These are phyloP conservation scores for Plecotus auritus DNA, from an alignment of 2,113 vertebrate species.

Conservation along the genomic window DNA sequence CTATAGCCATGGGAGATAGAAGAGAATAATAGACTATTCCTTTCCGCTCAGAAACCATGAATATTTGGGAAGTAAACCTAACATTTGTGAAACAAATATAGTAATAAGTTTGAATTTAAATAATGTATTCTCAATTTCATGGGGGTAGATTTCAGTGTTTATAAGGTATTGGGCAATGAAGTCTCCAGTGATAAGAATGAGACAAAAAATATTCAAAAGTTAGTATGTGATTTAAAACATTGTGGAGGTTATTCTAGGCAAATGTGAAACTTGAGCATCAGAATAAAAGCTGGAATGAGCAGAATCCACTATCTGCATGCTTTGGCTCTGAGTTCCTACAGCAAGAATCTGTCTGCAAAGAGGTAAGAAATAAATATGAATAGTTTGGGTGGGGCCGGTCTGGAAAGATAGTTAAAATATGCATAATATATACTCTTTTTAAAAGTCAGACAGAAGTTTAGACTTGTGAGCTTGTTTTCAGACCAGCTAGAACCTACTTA, in stretches of 20 bases:
- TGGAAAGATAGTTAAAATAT: neutral
- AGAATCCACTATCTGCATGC: neutral
- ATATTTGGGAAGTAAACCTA: neutral
- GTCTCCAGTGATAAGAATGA: neutral
- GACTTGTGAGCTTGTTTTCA: neutral
- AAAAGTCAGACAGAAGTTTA: neutral
- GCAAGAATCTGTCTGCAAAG: neutral
- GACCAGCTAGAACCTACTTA: neutral
- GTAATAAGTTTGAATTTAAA: neutral
- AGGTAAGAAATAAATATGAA: neutral
- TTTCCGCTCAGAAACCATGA: neutral
- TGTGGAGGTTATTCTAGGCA: neutral
- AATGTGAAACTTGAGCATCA: neutral
- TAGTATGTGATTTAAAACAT: neutral
- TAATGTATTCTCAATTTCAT: neutral
- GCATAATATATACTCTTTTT: neutral
- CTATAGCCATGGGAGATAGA: neutral
- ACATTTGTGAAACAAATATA: neutral
- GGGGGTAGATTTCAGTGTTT: neutral
- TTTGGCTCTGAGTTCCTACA: neutral
- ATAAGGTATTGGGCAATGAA: neutral
- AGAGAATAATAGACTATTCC: neutral
- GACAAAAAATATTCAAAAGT: neutral
- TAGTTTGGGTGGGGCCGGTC: rapidly evolving
- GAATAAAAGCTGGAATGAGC: neutral